Evolutionary conservation across 2,888 invertebrate species (phyloP).

Genomic region (Eristalis tenax): DNA sequence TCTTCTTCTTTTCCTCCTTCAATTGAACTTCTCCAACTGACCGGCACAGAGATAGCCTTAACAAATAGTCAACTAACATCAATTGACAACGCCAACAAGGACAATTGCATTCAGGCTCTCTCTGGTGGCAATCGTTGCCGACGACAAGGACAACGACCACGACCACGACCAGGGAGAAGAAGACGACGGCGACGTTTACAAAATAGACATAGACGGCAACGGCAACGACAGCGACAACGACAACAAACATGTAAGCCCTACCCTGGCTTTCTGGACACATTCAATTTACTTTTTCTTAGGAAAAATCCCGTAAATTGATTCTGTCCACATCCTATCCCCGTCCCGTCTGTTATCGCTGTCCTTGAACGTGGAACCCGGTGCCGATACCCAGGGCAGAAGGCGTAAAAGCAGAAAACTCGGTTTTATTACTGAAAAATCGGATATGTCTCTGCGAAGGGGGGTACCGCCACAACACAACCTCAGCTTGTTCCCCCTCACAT

Average conservation of each 20-base stretch:
- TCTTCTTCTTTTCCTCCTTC: background rate
- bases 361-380: constrained; percentile 23
- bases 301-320: constrained; percentile 58
- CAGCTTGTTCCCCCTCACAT: constrained; percentile 20
- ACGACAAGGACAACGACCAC: background rate
- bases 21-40: constrained; percentile 19
- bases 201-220: background rate
- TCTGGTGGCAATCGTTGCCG: constrained; percentile 11
- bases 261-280: constrained; percentile 40
- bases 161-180: background rate
- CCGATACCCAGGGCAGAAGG: background rate
- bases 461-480: background rate
- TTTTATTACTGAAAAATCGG: constrained; percentile 59
- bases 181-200: background rate
- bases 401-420: constrained; percentile 32
- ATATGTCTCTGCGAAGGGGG: constrained; percentile 23
- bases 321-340: constrained; percentile 47
- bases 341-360: constrained; percentile 30
- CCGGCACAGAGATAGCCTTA: constrained; percentile 10
- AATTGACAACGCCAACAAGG: constrained; percentile 37
- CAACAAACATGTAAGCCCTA: constrained; percentile 17
- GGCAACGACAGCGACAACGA: background rate
- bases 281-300: constrained; percentile 50
- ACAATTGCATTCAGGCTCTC: constrained; percentile 38
- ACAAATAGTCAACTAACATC: constrained; percentile 7